Conservation (phyloP, 92 coral and sea anemone species). For the Hydrozoanthus gracilis region DNA sequence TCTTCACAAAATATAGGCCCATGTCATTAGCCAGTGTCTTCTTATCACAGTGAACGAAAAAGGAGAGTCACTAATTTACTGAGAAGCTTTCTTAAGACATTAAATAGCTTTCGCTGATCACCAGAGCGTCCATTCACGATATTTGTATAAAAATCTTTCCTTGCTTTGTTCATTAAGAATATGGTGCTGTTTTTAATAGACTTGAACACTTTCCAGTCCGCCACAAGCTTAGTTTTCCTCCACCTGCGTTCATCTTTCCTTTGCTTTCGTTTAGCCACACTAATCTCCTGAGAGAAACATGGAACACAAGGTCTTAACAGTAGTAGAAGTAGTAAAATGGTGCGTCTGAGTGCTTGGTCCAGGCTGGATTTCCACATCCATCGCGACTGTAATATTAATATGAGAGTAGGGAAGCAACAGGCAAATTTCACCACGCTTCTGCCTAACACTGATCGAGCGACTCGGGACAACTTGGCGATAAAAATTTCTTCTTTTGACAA, state of each 20-base stretch:
- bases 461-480: not conserved
- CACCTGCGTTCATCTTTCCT: not conserved
- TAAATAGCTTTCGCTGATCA: constrained; percentile 44
- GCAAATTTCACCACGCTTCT: not conserved
- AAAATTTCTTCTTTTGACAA: constrained; percentile 11
- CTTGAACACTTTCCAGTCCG: constrained; percentile 41
- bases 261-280: not conserved
- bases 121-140: constrained; percentile 33
- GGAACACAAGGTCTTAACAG: constrained; percentile 31
- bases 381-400: too few species aligned
- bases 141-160: constrained; percentile 24
- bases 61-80: constrained; percentile 16
- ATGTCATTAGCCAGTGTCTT: constrained; percentile 35
- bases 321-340: too few species aligned
- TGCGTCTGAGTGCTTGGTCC: too few species aligned
- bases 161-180: constrained; percentile 33
- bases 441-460: constrained; percentile 5
- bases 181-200: constrained; percentile 14
- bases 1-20: not conserved
- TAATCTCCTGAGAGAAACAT: constrained; percentile 31
- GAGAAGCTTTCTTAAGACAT: constrained; percentile 23
- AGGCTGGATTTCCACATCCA: too few species aligned
- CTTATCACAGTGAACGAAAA: constrained; percentile 13
- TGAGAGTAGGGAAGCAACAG: not conserved
- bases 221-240: not conserved